Conservation (phyloP, 1,140 invertebrate genomes). For the Chlorops oryzae region DNA sequence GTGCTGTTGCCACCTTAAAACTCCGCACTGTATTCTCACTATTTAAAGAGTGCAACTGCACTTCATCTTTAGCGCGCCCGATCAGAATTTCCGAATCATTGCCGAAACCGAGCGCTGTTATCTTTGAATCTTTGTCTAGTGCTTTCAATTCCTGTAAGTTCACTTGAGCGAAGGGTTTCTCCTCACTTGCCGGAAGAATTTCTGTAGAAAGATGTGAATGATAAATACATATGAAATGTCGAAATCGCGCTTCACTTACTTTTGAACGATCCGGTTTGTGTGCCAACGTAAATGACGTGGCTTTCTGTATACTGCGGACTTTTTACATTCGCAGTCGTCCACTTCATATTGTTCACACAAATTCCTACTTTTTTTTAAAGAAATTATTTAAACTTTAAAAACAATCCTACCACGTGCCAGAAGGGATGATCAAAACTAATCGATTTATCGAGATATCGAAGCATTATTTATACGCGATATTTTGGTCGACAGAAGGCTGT, state of each 20-base stretch:
- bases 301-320: conserved; percentile 35
- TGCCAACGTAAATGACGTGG: conserved; percentile 44
- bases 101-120: conserved; percentile 66
- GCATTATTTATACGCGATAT: too few species aligned
- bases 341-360: conserved; percentile 34
- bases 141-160: conserved; percentile 51
- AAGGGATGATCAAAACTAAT: too few species aligned
- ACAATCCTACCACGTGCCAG: too few species aligned
- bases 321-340: conserved; percentile 42
- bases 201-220: conserved; percentile 18
- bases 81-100: conserved; percentile 65
- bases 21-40: conserved; percentile 10
- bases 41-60: conserved; percentile 25
- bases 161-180: conserved; percentile 31
- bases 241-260: conserved; percentile 21
- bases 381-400: too few species aligned
- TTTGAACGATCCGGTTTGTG: conserved; percentile 46
- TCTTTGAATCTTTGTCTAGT: conserved; percentile 51
- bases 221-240: background rate
- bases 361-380: background rate
- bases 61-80: conserved; percentile 43
- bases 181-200: conserved; percentile 26
- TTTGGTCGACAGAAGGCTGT: too few species aligned
- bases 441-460: too few species aligned
- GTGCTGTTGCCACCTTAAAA: conserved; percentile 20